Conservation (phyloP, 30 jellyfish, hydroid and myxozoan species). For the Clytia hemisphaerica region DNA sequence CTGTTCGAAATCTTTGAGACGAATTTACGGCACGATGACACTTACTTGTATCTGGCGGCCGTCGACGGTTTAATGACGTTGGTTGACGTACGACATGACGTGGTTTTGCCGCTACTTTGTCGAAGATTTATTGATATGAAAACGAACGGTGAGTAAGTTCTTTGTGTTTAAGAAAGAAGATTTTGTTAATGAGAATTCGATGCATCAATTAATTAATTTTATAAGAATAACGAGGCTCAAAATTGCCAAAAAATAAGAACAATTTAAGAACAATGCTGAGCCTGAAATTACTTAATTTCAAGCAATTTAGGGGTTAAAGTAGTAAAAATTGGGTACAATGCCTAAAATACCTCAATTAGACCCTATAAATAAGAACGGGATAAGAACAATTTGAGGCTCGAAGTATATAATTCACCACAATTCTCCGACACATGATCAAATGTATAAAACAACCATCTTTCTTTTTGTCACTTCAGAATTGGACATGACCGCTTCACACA, state of each 20-base stretch:
- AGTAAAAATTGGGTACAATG: too few relatives aligned
- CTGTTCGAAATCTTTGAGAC: constrained; percentile 41
- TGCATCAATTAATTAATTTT: too few relatives aligned
- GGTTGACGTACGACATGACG: constrained; percentile 23
- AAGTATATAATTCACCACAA: not conserved
- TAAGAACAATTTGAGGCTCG: too few relatives aligned
- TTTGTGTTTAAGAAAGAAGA: not conserved
- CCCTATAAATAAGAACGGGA: too few relatives aligned
- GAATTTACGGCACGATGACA: constrained; percentile 57
- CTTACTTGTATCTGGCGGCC: constrained; percentile 68
- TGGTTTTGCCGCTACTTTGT: constrained; percentile 62
- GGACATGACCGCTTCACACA: too few relatives aligned
- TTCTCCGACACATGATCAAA: not conserved
- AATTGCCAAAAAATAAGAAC: too few relatives aligned
- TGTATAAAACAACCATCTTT: not conserved
- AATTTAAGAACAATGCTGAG: too few relatives aligned
- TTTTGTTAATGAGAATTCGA: not conserved
- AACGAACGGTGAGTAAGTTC: constrained; percentile 2
- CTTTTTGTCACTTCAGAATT: too few relatives aligned
- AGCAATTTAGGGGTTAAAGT: too few relatives aligned
- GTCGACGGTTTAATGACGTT: constrained; percentile 54
- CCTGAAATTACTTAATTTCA: too few relatives aligned
- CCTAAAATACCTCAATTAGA: too few relatives aligned
- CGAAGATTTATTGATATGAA: constrained; percentile 46
- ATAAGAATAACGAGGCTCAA: too few relatives aligned